These are phyloP conservation scores for Pipistrellus pipistrellus DNA, from an alignment of 2,797 vertebrate genomes.

Conservation along the genomic window DNA sequence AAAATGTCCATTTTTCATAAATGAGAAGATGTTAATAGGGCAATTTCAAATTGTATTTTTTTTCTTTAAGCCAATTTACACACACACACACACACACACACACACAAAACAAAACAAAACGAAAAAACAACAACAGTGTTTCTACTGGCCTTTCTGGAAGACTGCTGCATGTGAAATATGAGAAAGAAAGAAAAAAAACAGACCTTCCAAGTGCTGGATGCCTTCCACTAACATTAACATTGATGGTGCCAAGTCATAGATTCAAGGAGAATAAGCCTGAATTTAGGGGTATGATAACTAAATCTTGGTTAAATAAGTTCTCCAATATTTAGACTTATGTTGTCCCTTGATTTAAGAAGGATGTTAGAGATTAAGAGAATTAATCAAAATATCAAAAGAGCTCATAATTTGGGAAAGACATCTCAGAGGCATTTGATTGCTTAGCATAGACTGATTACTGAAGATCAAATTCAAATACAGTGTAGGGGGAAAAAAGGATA, in stretches of 20 bases:
- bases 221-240: not conserved
- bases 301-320: not conserved
- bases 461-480: not conserved
- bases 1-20: too few relatives aligned
- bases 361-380: not conserved
- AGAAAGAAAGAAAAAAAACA: not conserved
- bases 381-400: not conserved
- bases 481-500: not conserved
- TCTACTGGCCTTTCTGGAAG: not conserved
- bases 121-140: not conserved
- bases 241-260: not conserved
- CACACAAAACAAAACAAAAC: not conserved
- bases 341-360: not conserved
- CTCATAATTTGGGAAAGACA: not conserved
- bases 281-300: not conserved
- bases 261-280: not conserved
- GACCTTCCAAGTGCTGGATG: not conserved
- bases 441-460: not conserved
- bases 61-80: conserved; percentile 8
- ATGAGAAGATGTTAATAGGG: not conserved
- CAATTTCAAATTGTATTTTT: not conserved
- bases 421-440: not conserved
- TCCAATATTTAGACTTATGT: not conserved
- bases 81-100: not conserved
- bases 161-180: not conserved